These are phyloP conservation scores for Callipepla californica DNA, from an alignment of 2,113 vertebrate genomes.

Conservation along the genomic window DNA sequence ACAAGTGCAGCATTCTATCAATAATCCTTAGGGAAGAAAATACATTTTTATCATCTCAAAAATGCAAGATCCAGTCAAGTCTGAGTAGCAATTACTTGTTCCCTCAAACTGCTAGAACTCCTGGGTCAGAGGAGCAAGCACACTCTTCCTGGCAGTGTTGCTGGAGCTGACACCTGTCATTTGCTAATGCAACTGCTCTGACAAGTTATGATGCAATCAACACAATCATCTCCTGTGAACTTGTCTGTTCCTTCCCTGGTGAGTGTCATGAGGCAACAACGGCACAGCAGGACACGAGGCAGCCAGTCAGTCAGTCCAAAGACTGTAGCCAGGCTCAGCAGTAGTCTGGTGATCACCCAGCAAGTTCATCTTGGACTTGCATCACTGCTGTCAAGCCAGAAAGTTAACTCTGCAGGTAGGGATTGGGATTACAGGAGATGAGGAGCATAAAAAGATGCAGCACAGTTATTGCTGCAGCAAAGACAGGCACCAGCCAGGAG, in stretches of 20 bases:
- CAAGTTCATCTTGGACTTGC: no score
- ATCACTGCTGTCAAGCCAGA: not conserved
- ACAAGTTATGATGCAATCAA: not conserved
- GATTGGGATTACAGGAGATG: not conserved
- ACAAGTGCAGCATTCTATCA: not conserved
- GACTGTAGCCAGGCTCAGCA: not conserved
- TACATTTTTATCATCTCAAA: not conserved
- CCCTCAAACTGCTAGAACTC: not conserved
- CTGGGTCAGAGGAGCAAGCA: not conserved
- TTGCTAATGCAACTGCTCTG: not conserved
- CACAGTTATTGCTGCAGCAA: not conserved
- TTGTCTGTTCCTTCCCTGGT: not conserved
- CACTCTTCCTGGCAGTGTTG: fast-evolving
- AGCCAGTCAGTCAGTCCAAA: not conserved
- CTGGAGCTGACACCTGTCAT: not conserved
- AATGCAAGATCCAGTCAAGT: not conserved
- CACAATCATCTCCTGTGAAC: not conserved
- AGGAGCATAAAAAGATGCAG: not conserved
- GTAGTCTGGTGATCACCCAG: not conserved
- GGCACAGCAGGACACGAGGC: fast-evolving
- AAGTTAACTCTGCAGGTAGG: not conserved
- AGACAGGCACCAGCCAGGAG: not conserved
- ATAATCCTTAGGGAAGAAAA: not conserved
- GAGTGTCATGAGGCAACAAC: not conserved
- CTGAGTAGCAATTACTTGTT: not conserved